Evolutionary conservation across 2,113 vertebrate genomes (phyloP).

Genomic region (Phylloscopus trochiloides): DNA sequence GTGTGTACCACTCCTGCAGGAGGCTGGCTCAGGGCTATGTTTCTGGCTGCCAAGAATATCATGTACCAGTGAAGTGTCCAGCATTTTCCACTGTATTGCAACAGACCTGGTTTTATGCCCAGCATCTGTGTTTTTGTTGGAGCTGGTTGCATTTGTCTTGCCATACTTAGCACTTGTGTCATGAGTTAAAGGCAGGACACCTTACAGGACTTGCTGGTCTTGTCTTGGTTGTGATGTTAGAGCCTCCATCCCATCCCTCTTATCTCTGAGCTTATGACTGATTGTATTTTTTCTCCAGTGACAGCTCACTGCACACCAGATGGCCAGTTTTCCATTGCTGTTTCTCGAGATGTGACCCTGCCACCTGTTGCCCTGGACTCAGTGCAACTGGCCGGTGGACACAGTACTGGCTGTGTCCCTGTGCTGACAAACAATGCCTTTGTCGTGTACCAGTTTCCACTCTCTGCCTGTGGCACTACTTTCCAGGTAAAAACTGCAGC

Average conservation of each 20-base stretch:
- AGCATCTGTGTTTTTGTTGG: fast-evolving
- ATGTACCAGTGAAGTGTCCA: background rate
- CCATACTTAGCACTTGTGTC: background rate
- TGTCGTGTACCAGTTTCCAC: slow-evolving; percentile 53
- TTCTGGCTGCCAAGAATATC: background rate
- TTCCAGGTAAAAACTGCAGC: slow-evolving; percentile 34
- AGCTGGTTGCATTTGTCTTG: background rate
- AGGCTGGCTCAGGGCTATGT: background rate
- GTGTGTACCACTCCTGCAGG: background rate
- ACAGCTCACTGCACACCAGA: slow-evolving; percentile 58
- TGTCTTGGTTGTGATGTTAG: background rate
- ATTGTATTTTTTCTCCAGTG: background rate
- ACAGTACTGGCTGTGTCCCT: slow-evolving; percentile 23
- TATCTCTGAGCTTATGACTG: background rate
- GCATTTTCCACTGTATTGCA: background rate
- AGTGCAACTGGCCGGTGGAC: slow-evolving; percentile 14
- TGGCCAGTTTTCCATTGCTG: slow-evolving; percentile 36
- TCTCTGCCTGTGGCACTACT: slow-evolving; percentile 66
- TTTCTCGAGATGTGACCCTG: slow-evolving; percentile 37
- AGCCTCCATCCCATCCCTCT: background rate
- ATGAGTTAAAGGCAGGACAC: background rate
- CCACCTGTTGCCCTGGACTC: slow-evolving; percentile 53
- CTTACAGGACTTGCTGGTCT: background rate
- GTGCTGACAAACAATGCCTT: slow-evolving; percentile 21
- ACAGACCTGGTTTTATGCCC: background rate